Evolutionary conservation across 1,140 invertebrate species (phyloP).

Genomic region (Cecropterus lyciades): DNA sequence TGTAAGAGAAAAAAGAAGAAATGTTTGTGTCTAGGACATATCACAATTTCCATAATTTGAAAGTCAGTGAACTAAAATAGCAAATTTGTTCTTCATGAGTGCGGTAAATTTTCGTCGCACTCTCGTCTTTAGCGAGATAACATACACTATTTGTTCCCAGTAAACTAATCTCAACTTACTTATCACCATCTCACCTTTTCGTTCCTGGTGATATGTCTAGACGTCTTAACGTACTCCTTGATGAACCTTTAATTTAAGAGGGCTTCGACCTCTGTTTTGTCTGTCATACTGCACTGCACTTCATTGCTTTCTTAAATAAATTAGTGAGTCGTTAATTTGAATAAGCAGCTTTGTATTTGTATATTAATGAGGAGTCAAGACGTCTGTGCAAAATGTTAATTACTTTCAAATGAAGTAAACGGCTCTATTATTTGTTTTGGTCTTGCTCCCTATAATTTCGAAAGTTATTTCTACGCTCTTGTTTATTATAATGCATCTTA

Average conservation of each 20-base stretch:
- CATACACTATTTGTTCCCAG: not conserved
- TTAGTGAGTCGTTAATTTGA: constrained; percentile 9
- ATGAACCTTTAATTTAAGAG: constrained; percentile 26
- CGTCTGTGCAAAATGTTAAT: constrained; percentile 14
- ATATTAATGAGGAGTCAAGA: not conserved
- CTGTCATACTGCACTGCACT: not conserved
- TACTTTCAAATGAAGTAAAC: not conserved
- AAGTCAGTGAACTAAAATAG: too few species aligned
- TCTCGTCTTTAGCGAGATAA: too few species aligned
- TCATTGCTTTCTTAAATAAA: constrained; percentile 22
- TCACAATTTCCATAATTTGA: too few species aligned
- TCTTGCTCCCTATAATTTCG: too few species aligned
- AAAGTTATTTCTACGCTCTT: too few species aligned
- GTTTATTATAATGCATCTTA: too few species aligned
- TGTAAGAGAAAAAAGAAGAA: too few species aligned
- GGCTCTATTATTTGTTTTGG: not conserved
- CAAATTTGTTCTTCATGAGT: too few species aligned
- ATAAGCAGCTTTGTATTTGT: constrained; percentile 11
- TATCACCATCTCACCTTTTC: not conserved
- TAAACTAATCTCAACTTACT: constrained; percentile 4
- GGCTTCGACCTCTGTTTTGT: constrained; percentile 31
- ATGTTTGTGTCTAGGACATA: too few species aligned
- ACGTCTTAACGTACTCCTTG: constrained; percentile 29
- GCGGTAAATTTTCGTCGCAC: too few species aligned
- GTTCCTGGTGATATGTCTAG: constrained; percentile 27